phyloP scores from a whole-genome alignment of 2,888 invertebrate species.

The Xestia rhomboidea region DNA sequence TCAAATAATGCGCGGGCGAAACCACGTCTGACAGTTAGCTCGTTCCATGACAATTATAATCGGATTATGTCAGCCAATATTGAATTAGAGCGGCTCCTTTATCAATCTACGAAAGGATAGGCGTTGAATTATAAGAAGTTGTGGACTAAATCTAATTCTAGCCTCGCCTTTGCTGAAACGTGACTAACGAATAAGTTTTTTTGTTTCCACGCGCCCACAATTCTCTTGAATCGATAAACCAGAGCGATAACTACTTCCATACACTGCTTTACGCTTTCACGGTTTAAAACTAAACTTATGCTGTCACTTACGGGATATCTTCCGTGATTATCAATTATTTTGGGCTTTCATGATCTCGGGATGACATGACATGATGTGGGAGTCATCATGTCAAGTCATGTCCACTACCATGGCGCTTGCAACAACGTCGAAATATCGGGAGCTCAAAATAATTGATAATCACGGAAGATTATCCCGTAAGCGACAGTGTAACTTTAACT shows the following conservation, averaged over 20 bases:
- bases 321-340: no score
- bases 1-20: conserved; percentile 49
- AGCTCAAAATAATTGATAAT: no score
- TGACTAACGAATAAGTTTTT: conserved; percentile 1
- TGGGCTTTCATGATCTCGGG: no score
- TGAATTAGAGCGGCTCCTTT: conserved; percentile 50
- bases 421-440: no score
- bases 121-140: conserved; percentile 42
- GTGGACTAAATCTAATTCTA: conserved; percentile 20
- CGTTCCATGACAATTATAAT: conserved; percentile 59
- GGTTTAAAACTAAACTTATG: no score
- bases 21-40: conserved; percentile 52
- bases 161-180: conserved; percentile 4
- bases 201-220: not conserved
- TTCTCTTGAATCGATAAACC: not conserved
- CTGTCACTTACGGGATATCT: no score
- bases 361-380: no score
- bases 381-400: no score
- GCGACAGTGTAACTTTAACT: not conserved
- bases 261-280: not conserved
- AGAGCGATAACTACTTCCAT: not conserved
- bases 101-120: conserved; percentile 33
- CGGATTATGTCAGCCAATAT: conserved; percentile 54
- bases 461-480: no score
- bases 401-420: no score